These are phyloP conservation scores for Diplodus sargus DNA, from an alignment of 2,797 vertebrate genomes.

Conservation along the genomic window DNA sequence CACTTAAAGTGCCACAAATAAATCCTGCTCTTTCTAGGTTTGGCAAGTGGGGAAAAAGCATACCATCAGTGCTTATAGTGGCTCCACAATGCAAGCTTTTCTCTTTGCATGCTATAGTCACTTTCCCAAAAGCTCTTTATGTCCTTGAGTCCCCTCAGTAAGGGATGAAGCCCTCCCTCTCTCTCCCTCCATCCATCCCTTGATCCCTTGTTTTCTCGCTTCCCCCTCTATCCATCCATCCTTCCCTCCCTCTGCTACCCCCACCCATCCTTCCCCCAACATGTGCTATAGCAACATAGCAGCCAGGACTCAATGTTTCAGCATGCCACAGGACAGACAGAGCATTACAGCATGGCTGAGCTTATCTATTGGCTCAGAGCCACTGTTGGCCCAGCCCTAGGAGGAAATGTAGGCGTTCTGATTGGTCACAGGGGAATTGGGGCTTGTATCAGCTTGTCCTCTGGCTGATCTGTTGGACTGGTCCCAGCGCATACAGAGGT, in stretches of 20 bases:
- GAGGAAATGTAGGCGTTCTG: slow-evolving; percentile 67
- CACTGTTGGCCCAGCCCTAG: slow-evolving; percentile 75
- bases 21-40: slow-evolving; percentile 83
- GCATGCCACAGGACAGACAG: slow-evolving; percentile 73
- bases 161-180: slow-evolving; percentile 57
- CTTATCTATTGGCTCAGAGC: slow-evolving; percentile 81
- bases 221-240: slow-evolving; percentile 54
- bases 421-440: slow-evolving; percentile 79
- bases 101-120: slow-evolving; percentile 71
- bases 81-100: slow-evolving; percentile 62
- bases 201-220: slow-evolving; percentile 56
- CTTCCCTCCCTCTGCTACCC: slow-evolving; percentile 46
- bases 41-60: slow-evolving; percentile 66
- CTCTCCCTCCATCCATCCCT: slow-evolving; percentile 51
- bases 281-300: slow-evolving; percentile 74
- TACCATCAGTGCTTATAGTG: slow-evolving; percentile 55
- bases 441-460: slow-evolving; percentile 78
- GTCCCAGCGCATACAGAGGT: slow-evolving; percentile 73
- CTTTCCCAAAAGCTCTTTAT: slow-evolving; percentile 80
- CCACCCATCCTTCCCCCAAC: slow-evolving; percentile 53
- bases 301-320: slow-evolving; percentile 75
- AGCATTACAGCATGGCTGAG: slow-evolving; percentile 76
- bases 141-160: slow-evolving; percentile 80
- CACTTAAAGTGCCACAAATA: slow-evolving; percentile 82
- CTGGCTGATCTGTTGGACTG: slow-evolving; percentile 78